Conservation (phyloP, 2,113 vertebrate genomes). For the Cephalopterus ornatus region DNA sequence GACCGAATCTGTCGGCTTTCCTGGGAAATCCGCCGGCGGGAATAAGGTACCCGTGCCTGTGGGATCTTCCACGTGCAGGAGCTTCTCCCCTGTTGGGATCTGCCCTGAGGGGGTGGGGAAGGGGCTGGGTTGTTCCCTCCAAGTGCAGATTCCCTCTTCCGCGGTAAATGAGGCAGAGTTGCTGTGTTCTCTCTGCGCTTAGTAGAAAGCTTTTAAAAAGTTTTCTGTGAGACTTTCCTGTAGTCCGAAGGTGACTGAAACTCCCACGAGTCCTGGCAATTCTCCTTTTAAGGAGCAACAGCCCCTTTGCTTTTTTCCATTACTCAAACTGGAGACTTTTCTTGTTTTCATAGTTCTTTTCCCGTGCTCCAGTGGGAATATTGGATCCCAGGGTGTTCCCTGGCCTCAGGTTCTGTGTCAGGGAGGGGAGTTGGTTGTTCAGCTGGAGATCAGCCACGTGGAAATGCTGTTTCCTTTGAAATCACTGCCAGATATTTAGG, state of each 20-base stretch:
- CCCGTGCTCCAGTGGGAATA: accelerated
- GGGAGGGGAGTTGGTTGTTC: background rate
- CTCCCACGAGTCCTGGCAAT: no score
- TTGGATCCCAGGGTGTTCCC: no score
- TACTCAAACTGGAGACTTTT: background rate
- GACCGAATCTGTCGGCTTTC: conserved; percentile 73
- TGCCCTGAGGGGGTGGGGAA: background rate
- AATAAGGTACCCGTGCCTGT: conserved; percentile 79
- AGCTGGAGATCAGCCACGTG: accelerated
- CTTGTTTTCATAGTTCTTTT: background rate
- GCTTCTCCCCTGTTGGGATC: accelerated
- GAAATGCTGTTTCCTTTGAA: background rate
- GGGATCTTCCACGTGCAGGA: accelerated
- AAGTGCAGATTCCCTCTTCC: accelerated
- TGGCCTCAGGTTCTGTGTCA: background rate
- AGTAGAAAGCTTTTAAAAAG: no score
- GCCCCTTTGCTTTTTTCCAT: background rate
- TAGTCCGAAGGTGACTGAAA: background rate
- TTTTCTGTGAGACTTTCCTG: accelerated
- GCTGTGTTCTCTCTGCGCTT: background rate
- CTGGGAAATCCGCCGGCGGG: conserved; percentile 77
- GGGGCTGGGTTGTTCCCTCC: background rate
- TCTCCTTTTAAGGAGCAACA: background rate
- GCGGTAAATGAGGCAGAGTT: accelerated
- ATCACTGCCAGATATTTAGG: accelerated